phyloP scores from a whole-genome alignment of 2,113 vertebrate genomes.

The Pelvicachromis taeniatus region DNA sequence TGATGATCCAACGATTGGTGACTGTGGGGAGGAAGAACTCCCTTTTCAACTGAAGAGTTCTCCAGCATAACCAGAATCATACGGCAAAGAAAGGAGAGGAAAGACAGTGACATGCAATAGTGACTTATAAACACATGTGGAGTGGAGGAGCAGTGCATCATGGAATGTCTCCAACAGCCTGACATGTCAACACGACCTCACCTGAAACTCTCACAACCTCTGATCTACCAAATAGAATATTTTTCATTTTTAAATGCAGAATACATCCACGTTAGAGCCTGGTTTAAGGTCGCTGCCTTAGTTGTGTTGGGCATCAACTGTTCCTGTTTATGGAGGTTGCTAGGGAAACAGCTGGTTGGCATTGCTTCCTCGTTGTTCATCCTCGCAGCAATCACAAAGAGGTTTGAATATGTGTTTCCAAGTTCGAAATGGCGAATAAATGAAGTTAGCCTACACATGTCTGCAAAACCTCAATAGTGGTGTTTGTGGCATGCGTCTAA shows the following conservation, averaged over 20 bases:
- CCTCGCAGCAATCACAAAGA: background rate
- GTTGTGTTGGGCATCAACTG: background rate
- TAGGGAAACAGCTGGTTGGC: background rate
- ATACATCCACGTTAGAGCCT: background rate
- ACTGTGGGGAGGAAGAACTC: background rate
- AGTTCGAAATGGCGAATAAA: background rate
- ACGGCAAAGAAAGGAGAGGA: background rate
- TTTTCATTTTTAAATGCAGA: background rate
- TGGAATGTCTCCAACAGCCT: background rate
- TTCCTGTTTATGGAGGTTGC: background rate
- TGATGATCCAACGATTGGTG: background rate
- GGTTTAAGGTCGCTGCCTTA: background rate
- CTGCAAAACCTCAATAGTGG: background rate
- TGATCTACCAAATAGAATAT: background rate
- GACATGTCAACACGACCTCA: background rate
- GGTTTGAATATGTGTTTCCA: background rate
- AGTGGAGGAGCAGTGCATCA: background rate
- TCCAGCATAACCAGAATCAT: background rate
- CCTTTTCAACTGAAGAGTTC: rapidly evolving
- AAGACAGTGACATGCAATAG: background rate
- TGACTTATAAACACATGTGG: background rate
- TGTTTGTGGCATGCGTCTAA: background rate
- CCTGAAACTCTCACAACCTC: background rate
- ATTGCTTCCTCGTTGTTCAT: background rate
- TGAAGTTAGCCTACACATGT: background rate